Base-by-base conservation (phyloP, 2,888 invertebrate species). In the Uloborus plumipes region DNA sequence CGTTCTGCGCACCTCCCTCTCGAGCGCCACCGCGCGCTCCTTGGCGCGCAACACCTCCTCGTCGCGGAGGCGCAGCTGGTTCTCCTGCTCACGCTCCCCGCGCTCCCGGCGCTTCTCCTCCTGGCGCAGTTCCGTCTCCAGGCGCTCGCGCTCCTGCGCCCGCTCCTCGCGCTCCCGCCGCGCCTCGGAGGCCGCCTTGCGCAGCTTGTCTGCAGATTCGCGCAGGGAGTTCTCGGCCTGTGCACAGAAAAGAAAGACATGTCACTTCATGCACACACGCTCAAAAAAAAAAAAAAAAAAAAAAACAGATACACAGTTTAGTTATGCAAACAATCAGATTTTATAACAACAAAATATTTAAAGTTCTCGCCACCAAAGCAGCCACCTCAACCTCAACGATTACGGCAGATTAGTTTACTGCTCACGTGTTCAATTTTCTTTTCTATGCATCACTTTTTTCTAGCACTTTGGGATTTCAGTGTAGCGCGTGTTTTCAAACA, bases 91-190 rank as follows among this genome's bases (percentile, higher is more conserved):
- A n/a, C 90, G 87, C 87, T 93, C 93, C 86, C 92, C 90, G 84
- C 93, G 91, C 73, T 94, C 94, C 47, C 92, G 87, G 86, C 92
- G 92, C 88, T 93, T 94, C 77, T 92, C 91, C 87, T 93, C 92
- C 84, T 92, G 91, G 92, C 84, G 74, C 49, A 83, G 53, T 39
- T 85, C 83, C 7, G 64, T 49, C 75, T 87, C 87, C 66, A 86
- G 64, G 31, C 85, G 85, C 9, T 79, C 84, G 15, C 92, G 89
- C 88, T 93, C 93, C 64, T 91, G 91, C 87, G 93, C 92, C 89
- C 93, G 91, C 84, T 92, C 92, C 64, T 91, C 90, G 31, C 92
- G 91, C 85, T 93, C 93, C 86, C 92, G 92, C 51, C 87, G 86
- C 50, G 87, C 84, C 26, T 87, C 83, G 84, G 62, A 85, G 79